phyloP scores from a whole-genome alignment of 1,140 invertebrate species.

The Trichonephila clavata region DNA sequence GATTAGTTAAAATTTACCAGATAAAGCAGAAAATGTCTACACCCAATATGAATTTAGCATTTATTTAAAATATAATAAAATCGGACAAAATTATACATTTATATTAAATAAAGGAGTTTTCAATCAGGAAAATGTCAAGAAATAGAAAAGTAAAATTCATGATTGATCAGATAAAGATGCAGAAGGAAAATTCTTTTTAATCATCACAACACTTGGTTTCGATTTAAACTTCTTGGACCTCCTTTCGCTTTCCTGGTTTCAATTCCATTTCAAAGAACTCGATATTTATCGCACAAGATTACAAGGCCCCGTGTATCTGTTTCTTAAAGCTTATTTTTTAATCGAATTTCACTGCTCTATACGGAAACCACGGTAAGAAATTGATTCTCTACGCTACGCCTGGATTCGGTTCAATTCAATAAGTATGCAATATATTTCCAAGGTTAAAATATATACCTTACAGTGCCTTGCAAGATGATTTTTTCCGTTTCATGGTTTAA shows the following conservation, averaged over 20 bases:
- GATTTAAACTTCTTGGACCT: background rate
- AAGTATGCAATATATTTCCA: background rate
- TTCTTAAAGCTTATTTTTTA: constrained; percentile 5
- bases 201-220: background rate
- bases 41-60: no score
- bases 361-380: background rate
- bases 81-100: no score
- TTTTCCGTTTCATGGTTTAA: background rate
- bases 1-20: no score
- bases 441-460: background rate
- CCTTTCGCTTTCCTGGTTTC: background rate
- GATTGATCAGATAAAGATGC: no score
- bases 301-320: constrained; percentile 2
- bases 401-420: constrained; percentile 14
- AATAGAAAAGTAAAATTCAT: no score
- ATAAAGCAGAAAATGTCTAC: no score
- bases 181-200: background rate
- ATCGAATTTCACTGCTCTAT: constrained; percentile 3
- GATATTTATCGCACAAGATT: constrained; percentile 47
- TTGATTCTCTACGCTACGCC: background rate
- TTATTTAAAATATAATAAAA: no score
- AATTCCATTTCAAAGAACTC: constrained; percentile 43
- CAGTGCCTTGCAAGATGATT: background rate
- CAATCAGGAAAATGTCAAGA: no score
- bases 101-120: no score